Evolutionary conservation across 1,140 invertebrate genomes (phyloP).

Genomic region (Acromyrmex charruanus): DNA sequence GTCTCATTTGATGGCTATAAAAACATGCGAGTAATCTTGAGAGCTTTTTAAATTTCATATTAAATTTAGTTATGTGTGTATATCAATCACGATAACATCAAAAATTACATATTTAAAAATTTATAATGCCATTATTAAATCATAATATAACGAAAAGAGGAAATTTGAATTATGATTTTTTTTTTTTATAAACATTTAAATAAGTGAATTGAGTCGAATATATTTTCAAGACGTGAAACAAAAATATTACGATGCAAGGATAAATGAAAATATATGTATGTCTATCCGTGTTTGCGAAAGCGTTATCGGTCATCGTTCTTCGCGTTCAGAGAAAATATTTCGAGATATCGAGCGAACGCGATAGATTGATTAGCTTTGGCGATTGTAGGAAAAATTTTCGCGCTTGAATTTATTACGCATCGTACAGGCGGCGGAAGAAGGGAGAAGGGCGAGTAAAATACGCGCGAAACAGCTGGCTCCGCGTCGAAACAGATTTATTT

Average conservation of each 20-base stretch:
- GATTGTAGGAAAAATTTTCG: slow-evolving; percentile 50
- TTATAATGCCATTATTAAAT: background rate
- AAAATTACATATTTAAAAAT: background rate
- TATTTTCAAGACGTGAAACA: slow-evolving; percentile 11
- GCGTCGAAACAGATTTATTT: slow-evolving; percentile 55
- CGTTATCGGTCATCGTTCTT: slow-evolving; percentile 32
- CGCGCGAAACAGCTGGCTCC: slow-evolving; percentile 48
- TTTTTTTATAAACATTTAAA: background rate
- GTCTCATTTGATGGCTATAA: background rate
- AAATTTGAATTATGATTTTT: background rate
- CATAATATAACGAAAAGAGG: background rate
- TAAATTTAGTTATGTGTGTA: background rate
- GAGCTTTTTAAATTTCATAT: background rate
- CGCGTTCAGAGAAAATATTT: slow-evolving; percentile 35
- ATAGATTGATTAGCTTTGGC: slow-evolving; percentile 58
- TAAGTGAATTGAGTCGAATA: background rate
- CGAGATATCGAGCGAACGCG: slow-evolving; percentile 25
- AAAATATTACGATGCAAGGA: slow-evolving; percentile 12
- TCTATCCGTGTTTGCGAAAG: background rate
- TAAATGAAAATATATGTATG: slow-evolving; percentile 18
- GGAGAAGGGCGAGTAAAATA: slow-evolving; percentile 24
- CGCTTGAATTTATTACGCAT: slow-evolving; percentile 33
- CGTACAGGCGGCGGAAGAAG: background rate
- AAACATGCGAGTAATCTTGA: background rate
- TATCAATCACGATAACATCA: background rate